Evolutionary conservation across 2,888 invertebrate genomes (phyloP), one percentile per base, ranked within the genome.

Genomic region (Globia sparganii): DNA sequence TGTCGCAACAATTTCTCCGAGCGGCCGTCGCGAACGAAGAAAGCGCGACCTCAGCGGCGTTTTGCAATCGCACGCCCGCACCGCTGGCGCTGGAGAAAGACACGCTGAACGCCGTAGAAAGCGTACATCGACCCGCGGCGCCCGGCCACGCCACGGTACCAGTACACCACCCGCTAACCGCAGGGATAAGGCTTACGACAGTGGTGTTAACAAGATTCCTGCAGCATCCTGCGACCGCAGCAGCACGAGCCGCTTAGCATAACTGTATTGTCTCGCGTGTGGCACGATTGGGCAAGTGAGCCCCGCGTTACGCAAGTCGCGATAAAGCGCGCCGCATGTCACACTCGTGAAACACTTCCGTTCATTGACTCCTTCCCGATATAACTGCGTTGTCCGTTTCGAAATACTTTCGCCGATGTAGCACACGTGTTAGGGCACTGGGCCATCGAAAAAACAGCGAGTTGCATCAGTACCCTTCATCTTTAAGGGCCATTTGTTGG

Each of bases 1-100:
- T 96, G 96, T 94, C 96, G 96, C 96, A 97, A 97, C 94, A 96
- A 96, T 96, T 97, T 96, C 97, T 96, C 96, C 95, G 91, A 89
- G 94, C 95, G 92, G 90, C 93, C 94, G 92, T 95, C 92, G 96
- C 96, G 94, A 94, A 94, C 95, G 96, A 96, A 96, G 96, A 97
- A 96, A 96, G 97, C 96, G 96, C 96, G 96, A 96, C 96, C 97
- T 95, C 95, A 90, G 93, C 93, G 92, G 86, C 92, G 95, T 96
- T 97, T 97, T 96, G 97, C 97, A 97, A 97, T 96, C 95, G 94
- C 92, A 87, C 93, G 88, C 89, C 86, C 84, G 89, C 90, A 85
- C 86, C 87, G 85, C 85, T 89, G 86, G 83, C 88, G 88, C 84
- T 86, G 91, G 93, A 92, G 95, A 93, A 94, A 94, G 94, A 94